phyloP scores from a whole-genome alignment of 1,140 invertebrate species.

The Zaprionus capensis region DNA sequence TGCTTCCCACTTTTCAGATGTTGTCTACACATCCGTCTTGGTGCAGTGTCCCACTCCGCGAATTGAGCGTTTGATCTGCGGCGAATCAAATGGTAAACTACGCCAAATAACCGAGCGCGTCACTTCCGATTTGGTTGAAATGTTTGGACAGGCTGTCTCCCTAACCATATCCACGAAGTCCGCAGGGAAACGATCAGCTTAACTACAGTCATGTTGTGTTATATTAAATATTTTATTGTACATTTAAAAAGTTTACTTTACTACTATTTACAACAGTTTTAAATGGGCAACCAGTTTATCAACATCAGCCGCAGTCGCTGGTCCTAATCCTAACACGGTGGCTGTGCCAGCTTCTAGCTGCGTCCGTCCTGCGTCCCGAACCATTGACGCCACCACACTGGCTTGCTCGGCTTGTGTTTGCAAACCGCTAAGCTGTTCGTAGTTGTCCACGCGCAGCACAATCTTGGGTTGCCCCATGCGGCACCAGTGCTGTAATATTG shows the following conservation, averaged over 20 bases:
- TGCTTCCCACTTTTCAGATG: conserved; percentile 81
- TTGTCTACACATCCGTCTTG: conserved; percentile 87
- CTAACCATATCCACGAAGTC: conserved; percentile 77
- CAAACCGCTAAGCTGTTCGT: conserved; percentile 85
- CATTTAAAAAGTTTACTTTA: conserved; percentile 10
- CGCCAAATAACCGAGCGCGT: conserved; percentile 87
- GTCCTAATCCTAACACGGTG: conserved; percentile 92
- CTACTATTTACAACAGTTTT: conserved; percentile 87
- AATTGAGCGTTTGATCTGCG: conserved; percentile 87
- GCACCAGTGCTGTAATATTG: conserved; percentile 87
- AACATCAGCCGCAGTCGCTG: conserved; percentile 87
- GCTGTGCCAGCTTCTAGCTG: conserved; percentile 88
- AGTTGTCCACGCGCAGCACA: conserved; percentile 86
- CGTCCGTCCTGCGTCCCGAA: conserved; percentile 92
- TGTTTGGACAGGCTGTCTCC: conserved; percentile 80
- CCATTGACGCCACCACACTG: conserved; percentile 87
- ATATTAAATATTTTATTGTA: conserved; percentile 40
- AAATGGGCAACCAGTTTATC: conserved; percentile 89
- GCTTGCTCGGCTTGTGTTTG: conserved; percentile 85
- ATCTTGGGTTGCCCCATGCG: conserved; percentile 91
- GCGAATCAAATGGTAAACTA: conserved; percentile 87
- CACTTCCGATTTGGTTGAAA: conserved; percentile 84
- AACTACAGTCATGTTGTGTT: conserved; percentile 18
- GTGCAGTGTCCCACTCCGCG: conserved; percentile 87
- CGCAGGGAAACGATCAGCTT: conserved; percentile 38